A percentile compares a stretch with the other conserved stretches of the same genome.
Conservation (phyloP, 2,113 vertebrate species). For the Mungos mungo region DNA sequence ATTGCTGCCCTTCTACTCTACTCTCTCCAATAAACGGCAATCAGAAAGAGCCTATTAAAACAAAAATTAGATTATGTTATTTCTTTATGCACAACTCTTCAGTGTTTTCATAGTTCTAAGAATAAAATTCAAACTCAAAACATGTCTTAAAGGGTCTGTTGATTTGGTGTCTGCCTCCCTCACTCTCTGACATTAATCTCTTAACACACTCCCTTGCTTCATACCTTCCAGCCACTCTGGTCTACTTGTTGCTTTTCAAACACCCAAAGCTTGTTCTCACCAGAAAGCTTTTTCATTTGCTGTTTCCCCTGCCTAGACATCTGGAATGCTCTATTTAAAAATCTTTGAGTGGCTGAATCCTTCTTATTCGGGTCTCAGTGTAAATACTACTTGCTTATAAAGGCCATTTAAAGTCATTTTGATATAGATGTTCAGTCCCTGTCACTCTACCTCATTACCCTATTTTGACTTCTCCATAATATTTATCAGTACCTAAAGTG, state of each 20-base stretch:
- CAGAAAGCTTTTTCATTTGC: neutral
- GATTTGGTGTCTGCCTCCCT: neutral
- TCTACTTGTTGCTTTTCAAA: neutral
- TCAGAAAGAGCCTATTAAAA: neutral
- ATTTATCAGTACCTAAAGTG: neutral
- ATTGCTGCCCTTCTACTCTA: neutral
- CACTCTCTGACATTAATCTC: neutral
- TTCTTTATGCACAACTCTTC: neutral
- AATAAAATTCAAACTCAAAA: slow-evolving; percentile 23
- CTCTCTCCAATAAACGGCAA: neutral
- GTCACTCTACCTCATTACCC: neutral
- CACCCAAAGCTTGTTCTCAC: neutral
- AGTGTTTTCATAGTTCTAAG: neutral
- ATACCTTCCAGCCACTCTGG: neutral
- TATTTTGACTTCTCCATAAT: neutral
- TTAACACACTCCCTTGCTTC: neutral
- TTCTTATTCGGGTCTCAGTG: neutral
- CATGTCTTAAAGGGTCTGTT: neutral
- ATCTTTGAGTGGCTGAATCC: neutral
- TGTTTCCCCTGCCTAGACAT: neutral
- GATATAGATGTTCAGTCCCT: neutral
- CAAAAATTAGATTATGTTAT: neutral
- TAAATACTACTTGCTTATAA: neutral
- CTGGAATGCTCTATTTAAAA: neutral
- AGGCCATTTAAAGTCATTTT: neutral